Evolutionary conservation across 1,140 invertebrate species (phyloP), one percentile per base, ranked within the genome.

Genomic region (Drosophila simulans): DNA sequence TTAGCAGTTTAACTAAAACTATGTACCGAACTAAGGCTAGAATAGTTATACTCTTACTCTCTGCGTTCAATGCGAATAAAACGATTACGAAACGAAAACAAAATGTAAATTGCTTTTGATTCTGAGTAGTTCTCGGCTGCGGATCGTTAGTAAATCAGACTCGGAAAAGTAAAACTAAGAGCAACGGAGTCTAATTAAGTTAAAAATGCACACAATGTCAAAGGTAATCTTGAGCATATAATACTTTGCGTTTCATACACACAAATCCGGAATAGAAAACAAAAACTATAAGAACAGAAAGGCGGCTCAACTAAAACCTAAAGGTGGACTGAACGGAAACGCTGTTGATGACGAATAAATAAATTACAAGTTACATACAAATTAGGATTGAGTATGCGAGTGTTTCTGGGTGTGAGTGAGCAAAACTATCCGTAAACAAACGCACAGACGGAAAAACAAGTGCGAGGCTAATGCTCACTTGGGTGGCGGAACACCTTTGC

Each of bases 331-430:
- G 40, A 42, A 20, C 58, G 65, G 37, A 54, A 65, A 66, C 49
- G 52, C 59, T 57, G 46, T 37, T 40, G 49, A 55, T 56, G 25
- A 58, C 71, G 8, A 77, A 86, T 86, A 83, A 86, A 86, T 89
- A 72, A 86, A 86, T 83, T 86, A 86, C 78, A 77, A 79, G 58
- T 88, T 79, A 74, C 74, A 74, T 85, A 86, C 79, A 82, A 79
- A 70, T 84, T 65, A 83, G 63, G 69, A 84, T 75, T 83, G 80
- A 83, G 80, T 86, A 70, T 88, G 72, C 75, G 54, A 77, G 40
- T 59, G 37, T 75, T 25, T 60, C 51, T 77, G 74, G 34, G 43
- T 58, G 68, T 12, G 37, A 13, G 35, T 83, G 69, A 73, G 79
- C 77, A 75, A 85, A 78, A 82, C 52, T 57, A 74, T 69, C 62